A percentile compares a stretch with the other conserved stretches of the same genome.
Evolutionary conservation across 2,797 vertebrate genomes (phyloP).

Genomic region (Pangasius macronema): DNA sequence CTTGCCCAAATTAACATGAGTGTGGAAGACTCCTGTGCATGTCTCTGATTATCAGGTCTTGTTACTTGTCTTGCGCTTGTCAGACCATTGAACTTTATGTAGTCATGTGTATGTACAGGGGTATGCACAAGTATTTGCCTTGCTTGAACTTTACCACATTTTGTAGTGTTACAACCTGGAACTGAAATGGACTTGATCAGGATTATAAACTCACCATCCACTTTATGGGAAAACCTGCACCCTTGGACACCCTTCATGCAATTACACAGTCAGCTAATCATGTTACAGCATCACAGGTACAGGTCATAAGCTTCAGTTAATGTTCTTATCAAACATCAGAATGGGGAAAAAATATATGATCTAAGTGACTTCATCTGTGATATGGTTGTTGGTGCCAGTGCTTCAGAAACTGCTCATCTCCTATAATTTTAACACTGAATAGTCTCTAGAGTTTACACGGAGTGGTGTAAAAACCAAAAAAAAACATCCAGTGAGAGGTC

Average conservation of each 20-base stretch:
- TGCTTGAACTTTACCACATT: background rate
- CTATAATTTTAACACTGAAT: background rate
- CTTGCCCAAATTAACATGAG: slow-evolving; percentile 11
- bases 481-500: background rate
- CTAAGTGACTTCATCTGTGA: background rate
- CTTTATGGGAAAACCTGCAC: background rate
- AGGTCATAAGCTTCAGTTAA: background rate
- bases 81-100: background rate
- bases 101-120: background rate
- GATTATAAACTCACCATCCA: background rate
- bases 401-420: background rate
- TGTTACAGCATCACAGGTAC: background rate
- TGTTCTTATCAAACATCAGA: background rate
- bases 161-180: background rate
- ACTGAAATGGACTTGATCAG: background rate
- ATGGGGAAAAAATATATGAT: background rate
- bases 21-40: slow-evolving; percentile 5
- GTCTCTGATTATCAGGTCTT: slow-evolving; percentile 21
- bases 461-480: background rate
- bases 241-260: no score
- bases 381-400: background rate
- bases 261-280: background rate
- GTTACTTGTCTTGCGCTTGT: slow-evolving; percentile 19
- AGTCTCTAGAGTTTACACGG: background rate
- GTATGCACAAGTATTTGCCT: background rate